Evolutionary conservation across 2,797 vertebrate genomes (phyloP).

Genomic region (Myotis planiceps): DNA sequence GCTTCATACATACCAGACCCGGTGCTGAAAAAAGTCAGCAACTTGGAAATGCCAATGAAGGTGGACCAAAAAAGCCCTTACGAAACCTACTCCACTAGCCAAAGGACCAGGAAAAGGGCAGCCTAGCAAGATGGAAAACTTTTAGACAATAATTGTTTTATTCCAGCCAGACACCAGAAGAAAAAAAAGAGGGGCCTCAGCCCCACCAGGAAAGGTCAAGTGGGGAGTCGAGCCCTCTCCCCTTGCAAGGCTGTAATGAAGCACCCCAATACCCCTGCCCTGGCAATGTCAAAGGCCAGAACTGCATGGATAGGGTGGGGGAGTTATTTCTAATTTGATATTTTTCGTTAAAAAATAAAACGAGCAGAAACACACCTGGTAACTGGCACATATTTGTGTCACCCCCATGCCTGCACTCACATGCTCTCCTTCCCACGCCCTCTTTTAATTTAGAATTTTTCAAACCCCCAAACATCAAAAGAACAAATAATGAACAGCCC

Average conservation of each 20-base stretch:
- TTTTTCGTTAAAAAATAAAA: background rate
- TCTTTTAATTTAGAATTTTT: background rate
- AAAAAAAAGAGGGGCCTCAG: background rate
- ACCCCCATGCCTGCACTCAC: background rate
- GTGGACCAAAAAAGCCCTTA: background rate
- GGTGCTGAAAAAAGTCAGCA: background rate
- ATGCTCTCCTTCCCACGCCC: background rate
- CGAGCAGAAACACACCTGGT: background rate
- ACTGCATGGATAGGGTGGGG: rapidly evolving
- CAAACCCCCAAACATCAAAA: background rate
- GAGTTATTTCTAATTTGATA: background rate
- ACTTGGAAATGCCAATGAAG: background rate
- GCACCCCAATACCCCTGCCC: background rate
- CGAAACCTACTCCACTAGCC: background rate
- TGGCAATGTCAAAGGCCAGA: background rate
- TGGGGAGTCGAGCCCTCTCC: background rate
- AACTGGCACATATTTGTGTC: background rate
- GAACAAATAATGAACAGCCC: background rate
- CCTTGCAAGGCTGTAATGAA: background rate
- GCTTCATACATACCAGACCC: background rate
- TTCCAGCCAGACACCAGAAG: background rate
- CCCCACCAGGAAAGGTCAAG: background rate
- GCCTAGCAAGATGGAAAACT: background rate
- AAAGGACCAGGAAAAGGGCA: background rate
- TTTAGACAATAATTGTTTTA: background rate